Conservation (phyloP, 2,888 invertebrate species). For the Meiosimyza platycephala region DNA sequence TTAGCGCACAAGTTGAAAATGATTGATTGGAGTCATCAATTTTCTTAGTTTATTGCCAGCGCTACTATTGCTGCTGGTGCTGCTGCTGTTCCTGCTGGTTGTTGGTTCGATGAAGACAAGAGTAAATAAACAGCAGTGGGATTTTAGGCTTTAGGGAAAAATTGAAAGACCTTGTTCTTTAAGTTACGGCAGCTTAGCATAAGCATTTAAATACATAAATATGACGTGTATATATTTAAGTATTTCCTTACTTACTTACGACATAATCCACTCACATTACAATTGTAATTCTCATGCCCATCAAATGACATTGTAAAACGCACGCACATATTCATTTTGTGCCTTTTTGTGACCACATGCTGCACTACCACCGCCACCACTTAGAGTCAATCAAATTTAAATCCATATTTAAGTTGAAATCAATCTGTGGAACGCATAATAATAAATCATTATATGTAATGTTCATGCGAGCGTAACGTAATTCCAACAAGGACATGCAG, state of each 20-base stretch:
- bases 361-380: neutral
- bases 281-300: too few relatives aligned
- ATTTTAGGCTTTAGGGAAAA: conserved; percentile 5
- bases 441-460: conserved; percentile 16
- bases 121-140: neutral
- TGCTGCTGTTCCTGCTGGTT: too few relatives aligned
- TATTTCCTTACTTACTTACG: neutral
- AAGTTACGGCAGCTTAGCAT: neutral
- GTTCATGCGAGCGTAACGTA: neutral
- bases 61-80: too few relatives aligned
- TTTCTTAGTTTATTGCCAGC: conserved; percentile 51
- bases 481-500: too few relatives aligned
- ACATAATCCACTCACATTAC: too few relatives aligned
- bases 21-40: conserved; percentile 59
- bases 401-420: conserved; percentile 26
- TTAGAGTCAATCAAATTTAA: conserved; percentile 1
- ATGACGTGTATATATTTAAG: neutral
- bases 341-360: too few relatives aligned
- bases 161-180: neutral
- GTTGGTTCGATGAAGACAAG: neutral
- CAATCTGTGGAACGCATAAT: conserved; percentile 28
- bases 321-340: too few relatives aligned
- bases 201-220: neutral
- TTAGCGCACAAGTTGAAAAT: conserved; percentile 43
- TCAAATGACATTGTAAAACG: too few relatives aligned